Conservation (phyloP, 35 echinoderm and acorn worm species). For the Apostichopus parvimensis region DNA sequence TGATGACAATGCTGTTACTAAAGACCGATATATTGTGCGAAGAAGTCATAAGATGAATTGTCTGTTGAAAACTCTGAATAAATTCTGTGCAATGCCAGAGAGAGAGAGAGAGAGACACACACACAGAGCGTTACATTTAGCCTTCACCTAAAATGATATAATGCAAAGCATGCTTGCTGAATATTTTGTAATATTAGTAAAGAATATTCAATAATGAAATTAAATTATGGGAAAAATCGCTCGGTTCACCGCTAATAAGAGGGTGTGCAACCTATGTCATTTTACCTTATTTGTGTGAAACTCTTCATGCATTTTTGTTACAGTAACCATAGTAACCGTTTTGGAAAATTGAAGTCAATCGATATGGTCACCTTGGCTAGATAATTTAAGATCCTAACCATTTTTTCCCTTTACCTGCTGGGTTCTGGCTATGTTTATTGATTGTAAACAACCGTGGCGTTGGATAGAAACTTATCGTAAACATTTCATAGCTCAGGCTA, state of each 20-base stretch:
- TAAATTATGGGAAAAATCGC: constrained; percentile 17
- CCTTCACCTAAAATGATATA: not conserved
- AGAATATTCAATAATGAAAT: constrained; percentile 11
- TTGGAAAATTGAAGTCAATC: constrained; percentile 22
- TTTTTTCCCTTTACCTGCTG: not conserved
- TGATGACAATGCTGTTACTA: no score
- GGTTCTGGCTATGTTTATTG: constrained; percentile 3
- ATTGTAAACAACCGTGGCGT: constrained; percentile 15
- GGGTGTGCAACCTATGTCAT: not conserved
- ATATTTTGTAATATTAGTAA: constrained; percentile 13
- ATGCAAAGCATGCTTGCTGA: not conserved
- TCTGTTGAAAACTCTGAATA: no score
- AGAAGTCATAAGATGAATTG: no score
- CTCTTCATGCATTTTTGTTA: not conserved
- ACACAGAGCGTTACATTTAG: not conserved
- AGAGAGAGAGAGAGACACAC: no score
- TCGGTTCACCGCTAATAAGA: not conserved
- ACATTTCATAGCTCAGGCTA: not conserved
- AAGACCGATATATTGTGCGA: no score
- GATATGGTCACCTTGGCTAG: constrained; percentile 32
- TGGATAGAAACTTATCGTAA: not conserved
- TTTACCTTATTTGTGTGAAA: not conserved
- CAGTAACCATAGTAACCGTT: constrained; percentile 28
- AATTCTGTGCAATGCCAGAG: no score
- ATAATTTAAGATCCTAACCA: constrained; percentile 8